Percentiles rank a stretch among this genome's conserved stretches.
These are phyloP conservation scores for Coleophora deauratella DNA, from an alignment of 2,888 invertebrate species.

Conservation along the genomic window DNA sequence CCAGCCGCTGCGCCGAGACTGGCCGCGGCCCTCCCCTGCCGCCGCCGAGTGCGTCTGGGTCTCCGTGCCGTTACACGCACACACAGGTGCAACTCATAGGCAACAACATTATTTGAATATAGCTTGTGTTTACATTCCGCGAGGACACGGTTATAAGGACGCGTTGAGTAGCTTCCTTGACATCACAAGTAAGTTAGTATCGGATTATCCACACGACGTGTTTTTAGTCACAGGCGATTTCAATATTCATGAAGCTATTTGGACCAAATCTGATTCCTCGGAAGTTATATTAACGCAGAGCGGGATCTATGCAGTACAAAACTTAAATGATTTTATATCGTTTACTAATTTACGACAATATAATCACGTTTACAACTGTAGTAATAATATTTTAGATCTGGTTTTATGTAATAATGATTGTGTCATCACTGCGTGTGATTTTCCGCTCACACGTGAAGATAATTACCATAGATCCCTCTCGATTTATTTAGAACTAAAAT, in stretches of 20 bases:
- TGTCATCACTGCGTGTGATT: neutral
- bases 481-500: no score
- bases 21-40: neutral
- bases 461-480: no score
- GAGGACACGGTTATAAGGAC: neutral
- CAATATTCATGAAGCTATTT: neutral
- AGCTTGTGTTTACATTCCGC: neutral
- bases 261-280: neutral
- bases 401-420: neutral
- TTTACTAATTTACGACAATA: neutral
- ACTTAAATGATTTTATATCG: neutral
- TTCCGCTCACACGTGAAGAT: neutral
- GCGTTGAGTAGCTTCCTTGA: neutral
- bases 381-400: neutral
- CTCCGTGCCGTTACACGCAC: neutral
- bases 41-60: neutral
- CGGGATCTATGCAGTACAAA: neutral
- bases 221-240: neutral
- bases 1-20: neutral
- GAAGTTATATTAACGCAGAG: neutral
- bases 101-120: neutral
- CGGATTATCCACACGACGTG: neutral
- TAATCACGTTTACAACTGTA: neutral
- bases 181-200: neutral
- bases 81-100: neutral